These are phyloP conservation scores for Callitettix versicolor DNA, from an alignment of 1,140 invertebrate species.

Conservation along the genomic window DNA sequence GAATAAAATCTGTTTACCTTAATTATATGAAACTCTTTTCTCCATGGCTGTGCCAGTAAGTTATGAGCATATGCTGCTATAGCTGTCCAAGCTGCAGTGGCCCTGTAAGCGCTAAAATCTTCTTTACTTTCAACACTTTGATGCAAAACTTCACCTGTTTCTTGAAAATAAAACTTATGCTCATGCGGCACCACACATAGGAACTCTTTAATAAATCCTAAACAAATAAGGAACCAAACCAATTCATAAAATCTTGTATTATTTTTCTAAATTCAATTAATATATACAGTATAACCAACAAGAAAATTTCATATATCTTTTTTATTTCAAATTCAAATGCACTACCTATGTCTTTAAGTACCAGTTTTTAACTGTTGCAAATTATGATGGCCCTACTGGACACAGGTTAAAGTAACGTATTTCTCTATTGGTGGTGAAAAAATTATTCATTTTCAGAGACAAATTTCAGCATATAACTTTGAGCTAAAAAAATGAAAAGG, in stretches of 20 bases:
- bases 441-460: no score
- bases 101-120: slow-evolving; percentile 69
- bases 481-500: no score
- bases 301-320: neutral
- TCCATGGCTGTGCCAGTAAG: slow-evolving; percentile 74
- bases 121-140: slow-evolving; percentile 52
- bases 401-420: no score
- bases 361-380: no score
- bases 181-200: slow-evolving; percentile 65
- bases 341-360: neutral
- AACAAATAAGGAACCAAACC: slow-evolving; percentile 23
- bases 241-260: no score
- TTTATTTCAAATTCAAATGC: neutral
- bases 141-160: slow-evolving; percentile 62
- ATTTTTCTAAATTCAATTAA: neutral
- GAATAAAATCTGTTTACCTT: slow-evolving; percentile 43
- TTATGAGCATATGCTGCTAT: slow-evolving; percentile 76
- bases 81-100: slow-evolving; percentile 69
- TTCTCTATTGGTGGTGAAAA: no score
- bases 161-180: slow-evolving; percentile 62
- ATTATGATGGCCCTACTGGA: no score
- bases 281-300: neutral
- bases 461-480: no score
- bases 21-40: slow-evolving; percentile 70
- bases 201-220: slow-evolving; percentile 65